phyloP scores from a whole-genome alignment of 2,113 vertebrate genomes.

The Erinaceus europaeus region DNA sequence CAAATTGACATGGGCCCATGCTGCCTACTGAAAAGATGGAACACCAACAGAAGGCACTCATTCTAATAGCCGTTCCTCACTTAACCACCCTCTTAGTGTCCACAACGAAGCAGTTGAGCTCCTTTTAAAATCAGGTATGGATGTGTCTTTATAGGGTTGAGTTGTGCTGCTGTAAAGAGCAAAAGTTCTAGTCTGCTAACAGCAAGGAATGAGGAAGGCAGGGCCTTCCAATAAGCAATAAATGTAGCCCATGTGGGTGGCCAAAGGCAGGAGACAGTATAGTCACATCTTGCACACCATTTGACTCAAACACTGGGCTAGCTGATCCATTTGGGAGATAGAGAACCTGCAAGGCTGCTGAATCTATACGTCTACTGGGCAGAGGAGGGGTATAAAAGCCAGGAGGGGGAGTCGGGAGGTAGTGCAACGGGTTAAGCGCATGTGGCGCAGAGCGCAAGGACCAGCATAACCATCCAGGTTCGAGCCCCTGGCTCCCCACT shows the following conservation, averaged over 20 bases:
- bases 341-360: not conserved
- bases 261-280: not conserved
- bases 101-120: constrained; percentile 17
- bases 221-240: constrained; percentile 47
- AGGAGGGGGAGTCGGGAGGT: too few relatives aligned
- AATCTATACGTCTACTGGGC: constrained; percentile 20
- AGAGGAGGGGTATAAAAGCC: constrained; percentile 16
- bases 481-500: too few relatives aligned
- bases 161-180: not conserved
- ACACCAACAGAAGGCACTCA: constrained; percentile 74
- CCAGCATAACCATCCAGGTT: too few relatives aligned
- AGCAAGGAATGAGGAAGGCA: not conserved
- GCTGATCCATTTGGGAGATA: not conserved
- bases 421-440: too few relatives aligned
- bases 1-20: constrained; percentile 74
- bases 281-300: not conserved
- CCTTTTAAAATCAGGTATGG: constrained; percentile 27
- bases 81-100: constrained; percentile 39
- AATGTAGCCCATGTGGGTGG: not conserved
- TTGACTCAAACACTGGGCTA: constrained; percentile 2
- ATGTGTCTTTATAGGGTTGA: not conserved
- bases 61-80: constrained; percentile 62
- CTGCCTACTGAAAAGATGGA: constrained; percentile 63
- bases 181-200: not conserved
- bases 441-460: too few relatives aligned